phyloP scores from a whole-genome alignment of 1,140 invertebrate genomes.

The Hyles vespertilio region DNA sequence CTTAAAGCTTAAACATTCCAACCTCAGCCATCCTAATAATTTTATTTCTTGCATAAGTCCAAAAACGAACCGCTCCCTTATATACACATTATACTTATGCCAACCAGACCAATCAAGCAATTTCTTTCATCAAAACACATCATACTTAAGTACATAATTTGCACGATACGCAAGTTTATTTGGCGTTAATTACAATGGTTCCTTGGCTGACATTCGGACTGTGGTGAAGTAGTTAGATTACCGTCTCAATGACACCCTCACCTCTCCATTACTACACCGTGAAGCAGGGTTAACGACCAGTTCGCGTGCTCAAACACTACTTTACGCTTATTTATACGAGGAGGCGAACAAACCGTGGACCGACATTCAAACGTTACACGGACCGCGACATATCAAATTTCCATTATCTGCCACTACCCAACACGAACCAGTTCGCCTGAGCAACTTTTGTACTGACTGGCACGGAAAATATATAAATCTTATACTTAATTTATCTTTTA shows the following conservation, averaged over 20 bases:
- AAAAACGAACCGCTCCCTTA: no score
- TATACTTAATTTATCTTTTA: no score
- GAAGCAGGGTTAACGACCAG: constrained; percentile 65
- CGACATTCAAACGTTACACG: constrained; percentile 58
- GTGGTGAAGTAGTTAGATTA: constrained; percentile 40
- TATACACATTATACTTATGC: no score
- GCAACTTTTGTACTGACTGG: background rate
- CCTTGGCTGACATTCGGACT: constrained; percentile 26
- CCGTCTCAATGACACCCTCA: constrained; percentile 58
- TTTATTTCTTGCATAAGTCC: no score
- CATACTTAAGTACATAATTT: no score
- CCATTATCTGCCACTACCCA: constrained; percentile 45
- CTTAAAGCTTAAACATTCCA: no score
- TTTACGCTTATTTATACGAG: constrained; percentile 69
- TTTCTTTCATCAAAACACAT: no score
- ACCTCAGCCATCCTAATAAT: no score
- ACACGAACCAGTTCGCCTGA: constrained; percentile 11
- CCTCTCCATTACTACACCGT: constrained; percentile 55
- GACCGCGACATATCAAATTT: constrained; percentile 61
- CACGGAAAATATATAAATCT: no score
- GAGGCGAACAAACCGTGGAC: constrained; percentile 50
- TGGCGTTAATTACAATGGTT: constrained; percentile 32
- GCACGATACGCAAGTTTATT: constrained; percentile 13
- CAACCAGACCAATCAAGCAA: no score
- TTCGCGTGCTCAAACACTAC: constrained; percentile 60